Conservation (phyloP, 2,888 invertebrate genomes). For the Nephrotoma flavescens region DNA sequence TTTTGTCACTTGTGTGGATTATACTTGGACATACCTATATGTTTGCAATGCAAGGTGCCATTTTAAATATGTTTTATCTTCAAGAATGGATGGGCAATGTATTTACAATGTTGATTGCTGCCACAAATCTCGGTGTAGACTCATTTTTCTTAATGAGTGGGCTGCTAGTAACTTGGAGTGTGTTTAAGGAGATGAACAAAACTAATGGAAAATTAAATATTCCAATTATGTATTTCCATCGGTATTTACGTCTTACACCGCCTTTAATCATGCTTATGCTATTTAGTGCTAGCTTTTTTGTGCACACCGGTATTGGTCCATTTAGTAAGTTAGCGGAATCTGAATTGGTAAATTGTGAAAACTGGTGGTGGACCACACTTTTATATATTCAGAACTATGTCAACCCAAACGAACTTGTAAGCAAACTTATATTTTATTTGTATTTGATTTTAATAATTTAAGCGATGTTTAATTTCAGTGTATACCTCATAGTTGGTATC, state of each 20-base stretch:
- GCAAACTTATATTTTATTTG: neutral
- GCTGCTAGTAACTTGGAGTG: constrained; percentile 30
- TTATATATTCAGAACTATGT: constrained; percentile 26
- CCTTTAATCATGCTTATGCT: constrained; percentile 32
- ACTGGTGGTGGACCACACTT: constrained; percentile 24
- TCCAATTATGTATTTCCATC: constrained; percentile 21
- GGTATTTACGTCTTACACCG: constrained; percentile 34
- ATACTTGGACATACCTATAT: constrained; percentile 31
- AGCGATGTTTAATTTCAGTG: constrained; percentile 24
- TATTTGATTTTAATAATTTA: neutral
- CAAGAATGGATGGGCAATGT: constrained; percentile 7
- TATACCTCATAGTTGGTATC: constrained; percentile 41
- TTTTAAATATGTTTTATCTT: constrained; percentile 7
- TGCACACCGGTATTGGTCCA: constrained; percentile 33
- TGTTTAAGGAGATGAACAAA: constrained; percentile 15
- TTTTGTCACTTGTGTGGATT: constrained; percentile 36
- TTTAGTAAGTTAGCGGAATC: neutral
- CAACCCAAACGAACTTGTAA: constrained; percentile 15
- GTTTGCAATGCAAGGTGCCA: neutral
- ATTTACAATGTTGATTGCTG: constrained; percentile 13
- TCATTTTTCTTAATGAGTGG: constrained; percentile 45
- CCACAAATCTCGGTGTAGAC: constrained; percentile 39
- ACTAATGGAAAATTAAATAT: constrained; percentile 17
- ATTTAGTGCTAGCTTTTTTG: constrained; percentile 29
- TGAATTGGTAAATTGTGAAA: constrained; percentile 16